Conservation (phyloP, 37 sponge, comb jelly and placozoan species). For the Ephydatia muelleri region DNA sequence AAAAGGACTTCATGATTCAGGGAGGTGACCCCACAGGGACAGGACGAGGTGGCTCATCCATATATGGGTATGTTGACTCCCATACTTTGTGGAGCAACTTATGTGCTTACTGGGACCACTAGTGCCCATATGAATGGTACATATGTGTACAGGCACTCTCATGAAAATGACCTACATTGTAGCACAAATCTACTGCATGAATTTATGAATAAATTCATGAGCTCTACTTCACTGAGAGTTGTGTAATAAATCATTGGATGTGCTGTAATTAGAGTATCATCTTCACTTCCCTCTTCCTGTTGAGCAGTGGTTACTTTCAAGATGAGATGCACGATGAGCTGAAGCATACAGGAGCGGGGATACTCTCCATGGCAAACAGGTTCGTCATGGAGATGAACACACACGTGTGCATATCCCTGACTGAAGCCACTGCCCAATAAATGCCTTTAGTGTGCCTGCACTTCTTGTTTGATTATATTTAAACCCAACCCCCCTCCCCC, state of each 20-base stretch:
- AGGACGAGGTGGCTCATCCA: constrained; percentile 97
- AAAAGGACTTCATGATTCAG: constrained; percentile 97
- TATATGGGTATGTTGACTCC: no score
- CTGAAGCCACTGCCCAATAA: background rate
- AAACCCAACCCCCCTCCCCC: background rate
- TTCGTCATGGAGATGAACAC: constrained; percentile 8
- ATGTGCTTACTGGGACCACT: background rate
- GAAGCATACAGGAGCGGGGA: constrained; percentile 98
- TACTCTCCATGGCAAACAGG: constrained; percentile 99
- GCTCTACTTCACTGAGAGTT: no score
- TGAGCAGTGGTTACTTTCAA: constrained; percentile 69
- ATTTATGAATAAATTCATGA: no score
- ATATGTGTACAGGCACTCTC: background rate
- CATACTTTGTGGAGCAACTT: no score
- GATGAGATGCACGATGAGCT: constrained; percentile 93
- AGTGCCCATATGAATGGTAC: background rate
- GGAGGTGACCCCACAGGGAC: constrained; percentile 98
- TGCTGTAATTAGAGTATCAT: background rate
- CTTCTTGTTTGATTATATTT: background rate
- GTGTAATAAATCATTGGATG: background rate
- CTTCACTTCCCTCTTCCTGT: background rate
- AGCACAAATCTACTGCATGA: no score
- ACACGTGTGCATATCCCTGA: constrained; percentile 3
- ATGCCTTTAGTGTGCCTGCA: background rate
- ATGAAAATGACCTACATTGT: no score